Base-by-base conservation (phyloP, 2,113 vertebrate species). In the Microtus montanus region DNA sequence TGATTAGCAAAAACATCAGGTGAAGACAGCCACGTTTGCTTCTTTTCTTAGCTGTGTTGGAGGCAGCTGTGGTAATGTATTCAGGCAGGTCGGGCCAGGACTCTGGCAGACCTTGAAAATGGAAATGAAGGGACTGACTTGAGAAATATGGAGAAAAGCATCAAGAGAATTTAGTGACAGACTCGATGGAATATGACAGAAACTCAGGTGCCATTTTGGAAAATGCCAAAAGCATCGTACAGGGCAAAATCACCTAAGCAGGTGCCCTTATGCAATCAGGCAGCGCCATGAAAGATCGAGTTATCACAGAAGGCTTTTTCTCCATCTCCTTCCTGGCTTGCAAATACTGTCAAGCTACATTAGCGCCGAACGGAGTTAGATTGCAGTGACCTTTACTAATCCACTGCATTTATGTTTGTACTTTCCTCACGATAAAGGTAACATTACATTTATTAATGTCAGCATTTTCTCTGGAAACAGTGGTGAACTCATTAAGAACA, bases 321-420 rank as follows among this genome's bases (percentile, higher is more conserved):
- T 91, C 78, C 1, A 0, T 89, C 83, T 95, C 94, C 70, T 89
- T 87, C 75, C 89, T 52, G 85, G 83, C 66, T 95, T 82, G 84
- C 66, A 88, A 73, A 97, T 96, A 89, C 80, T 96, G 86, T 94
- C 87, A 95, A 93, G 96, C 70, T 95, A 38, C 96, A 91, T 96
- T 97, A 98, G 89, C 88, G 89, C 82, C 52, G n/a, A 91, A 96
- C 94, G 19, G 93, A 97, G 94, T 79, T 88, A 79, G 87, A 96
- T 97, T 96, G 97, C 95, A 96, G 41, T 97, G 97, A 98, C 95
- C 95, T 98, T 98, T 97, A 96, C 94, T 94, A 98, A 98, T 98
- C 97, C 58, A 49, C 92, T 2, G 5, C 91, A 80, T 97, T 97
- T 78, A 70, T 82, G 89, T 97, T 97, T 94, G 71, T 95, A 64